phyloP scores from a whole-genome alignment of 2,797 vertebrate species.

The Nyctibius grandis region DNA sequence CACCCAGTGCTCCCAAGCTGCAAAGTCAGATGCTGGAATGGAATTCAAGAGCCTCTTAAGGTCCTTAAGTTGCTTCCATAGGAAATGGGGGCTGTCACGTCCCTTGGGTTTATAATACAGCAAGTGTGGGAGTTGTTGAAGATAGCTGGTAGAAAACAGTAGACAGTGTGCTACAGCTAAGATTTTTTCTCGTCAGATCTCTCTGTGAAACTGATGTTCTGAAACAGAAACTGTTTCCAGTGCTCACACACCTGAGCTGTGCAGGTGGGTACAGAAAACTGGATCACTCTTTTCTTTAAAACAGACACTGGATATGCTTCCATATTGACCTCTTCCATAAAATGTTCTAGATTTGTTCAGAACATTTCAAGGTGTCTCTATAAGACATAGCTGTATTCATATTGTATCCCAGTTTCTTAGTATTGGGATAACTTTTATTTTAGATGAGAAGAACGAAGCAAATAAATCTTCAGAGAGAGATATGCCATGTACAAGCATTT shows the following conservation, averaged over 20 bases:
- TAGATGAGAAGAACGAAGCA: background rate
- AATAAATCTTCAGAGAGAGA: background rate
- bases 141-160: background rate
- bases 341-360: background rate
- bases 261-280: background rate
- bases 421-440: background rate
- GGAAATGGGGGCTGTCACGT: background rate
- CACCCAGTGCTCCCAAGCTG: background rate
- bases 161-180: background rate
- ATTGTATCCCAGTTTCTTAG: background rate
- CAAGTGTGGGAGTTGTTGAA: background rate
- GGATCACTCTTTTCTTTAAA: background rate
- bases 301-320: background rate
- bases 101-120: background rate
- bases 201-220: background rate
- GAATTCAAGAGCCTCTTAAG: constrained; percentile 6
- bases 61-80: background rate
- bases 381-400: background rate
- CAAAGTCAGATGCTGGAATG: background rate
- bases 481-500: background rate
- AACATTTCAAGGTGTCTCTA: background rate
- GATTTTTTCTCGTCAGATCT: background rate
- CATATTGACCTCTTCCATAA: background rate
- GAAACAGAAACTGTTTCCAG: background rate
- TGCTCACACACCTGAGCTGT: background rate